Evolutionary conservation across 2,888 invertebrate genomes (phyloP).

Genomic region (Pristionchus maxplancki): DNA sequence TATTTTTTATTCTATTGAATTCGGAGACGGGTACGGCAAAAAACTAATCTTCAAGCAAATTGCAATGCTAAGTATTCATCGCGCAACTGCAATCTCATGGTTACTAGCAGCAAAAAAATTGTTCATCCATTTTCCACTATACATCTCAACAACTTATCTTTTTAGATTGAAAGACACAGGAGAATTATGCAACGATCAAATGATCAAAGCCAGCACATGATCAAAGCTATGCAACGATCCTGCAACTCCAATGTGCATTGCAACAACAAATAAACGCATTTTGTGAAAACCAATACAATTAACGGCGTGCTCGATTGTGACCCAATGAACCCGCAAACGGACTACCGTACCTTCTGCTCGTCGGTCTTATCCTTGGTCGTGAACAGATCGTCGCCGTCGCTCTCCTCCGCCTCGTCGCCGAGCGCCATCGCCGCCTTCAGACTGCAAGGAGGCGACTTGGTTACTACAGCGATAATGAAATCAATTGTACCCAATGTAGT

Average conservation of each 20-base stretch:
- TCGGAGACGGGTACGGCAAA: no score
- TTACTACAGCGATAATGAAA: no score
- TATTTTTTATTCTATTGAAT: neutral
- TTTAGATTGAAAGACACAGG: no score
- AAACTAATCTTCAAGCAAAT: neutral
- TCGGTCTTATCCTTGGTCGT: constrained; percentile 75
- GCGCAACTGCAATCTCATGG: neutral
- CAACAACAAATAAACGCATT: no score
- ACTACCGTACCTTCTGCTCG: constrained; percentile 75
- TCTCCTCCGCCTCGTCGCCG: constrained; percentile 78
- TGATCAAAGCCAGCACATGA: no score
- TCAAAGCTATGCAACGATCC: no score
- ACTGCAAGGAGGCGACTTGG: constrained; percentile 59
- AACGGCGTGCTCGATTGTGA: neutral
- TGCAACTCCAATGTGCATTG: no score
- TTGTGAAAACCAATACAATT: no score
- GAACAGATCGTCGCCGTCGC: constrained; percentile 79
- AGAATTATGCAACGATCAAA: no score
- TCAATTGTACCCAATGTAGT: no score
- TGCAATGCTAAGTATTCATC: neutral
- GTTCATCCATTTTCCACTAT: no score
- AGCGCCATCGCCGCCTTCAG: constrained; percentile 63
- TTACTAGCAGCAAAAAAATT: neutral
- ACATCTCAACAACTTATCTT: no score
- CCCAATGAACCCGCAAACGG: neutral